Evolutionary conservation across 2,888 invertebrate species (phyloP).

Genomic region (Cheilosia variabilis): DNA sequence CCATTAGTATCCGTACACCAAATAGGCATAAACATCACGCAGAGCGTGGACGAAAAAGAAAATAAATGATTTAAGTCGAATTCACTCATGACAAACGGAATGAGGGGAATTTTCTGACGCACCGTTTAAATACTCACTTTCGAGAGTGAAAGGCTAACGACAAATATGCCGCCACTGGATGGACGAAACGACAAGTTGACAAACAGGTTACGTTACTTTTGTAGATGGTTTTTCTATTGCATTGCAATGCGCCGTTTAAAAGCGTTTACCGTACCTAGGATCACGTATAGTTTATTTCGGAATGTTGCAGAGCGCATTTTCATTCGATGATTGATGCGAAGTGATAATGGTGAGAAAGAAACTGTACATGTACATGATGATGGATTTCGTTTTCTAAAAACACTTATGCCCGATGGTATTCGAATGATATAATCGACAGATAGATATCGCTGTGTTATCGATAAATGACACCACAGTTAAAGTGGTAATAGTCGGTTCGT

Average conservation of each 20-base stretch:
- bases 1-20: constrained; percentile 5
- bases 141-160: constrained; percentile 66
- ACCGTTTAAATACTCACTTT: constrained; percentile 40
- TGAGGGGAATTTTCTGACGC: constrained; percentile 6
- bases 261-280: constrained; percentile 36
- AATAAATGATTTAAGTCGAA: constrained; percentile 24
- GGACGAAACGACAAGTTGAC: constrained; percentile 68
- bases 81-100: constrained; percentile 6
- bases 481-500: neutral
- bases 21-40: constrained; percentile 9
- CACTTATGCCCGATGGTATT: constrained; percentile 6
- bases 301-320: constrained; percentile 34
- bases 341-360: constrained; percentile 9
- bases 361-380: constrained; percentile 17
- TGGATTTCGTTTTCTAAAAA: constrained; percentile 25
- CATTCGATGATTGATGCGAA: constrained; percentile 31
- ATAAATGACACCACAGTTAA: neutral
- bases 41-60: neutral
- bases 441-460: neutral
- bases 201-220: constrained; percentile 40
- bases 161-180: constrained; percentile 15
- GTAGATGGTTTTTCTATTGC: constrained; percentile 16
- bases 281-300: constrained; percentile 38
- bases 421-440: neutral
- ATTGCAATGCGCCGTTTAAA: constrained; percentile 25